Evolutionary conservation across 2,113 vertebrate genomes (phyloP).

Genomic region (Psilopogon haemacephalus): DNA sequence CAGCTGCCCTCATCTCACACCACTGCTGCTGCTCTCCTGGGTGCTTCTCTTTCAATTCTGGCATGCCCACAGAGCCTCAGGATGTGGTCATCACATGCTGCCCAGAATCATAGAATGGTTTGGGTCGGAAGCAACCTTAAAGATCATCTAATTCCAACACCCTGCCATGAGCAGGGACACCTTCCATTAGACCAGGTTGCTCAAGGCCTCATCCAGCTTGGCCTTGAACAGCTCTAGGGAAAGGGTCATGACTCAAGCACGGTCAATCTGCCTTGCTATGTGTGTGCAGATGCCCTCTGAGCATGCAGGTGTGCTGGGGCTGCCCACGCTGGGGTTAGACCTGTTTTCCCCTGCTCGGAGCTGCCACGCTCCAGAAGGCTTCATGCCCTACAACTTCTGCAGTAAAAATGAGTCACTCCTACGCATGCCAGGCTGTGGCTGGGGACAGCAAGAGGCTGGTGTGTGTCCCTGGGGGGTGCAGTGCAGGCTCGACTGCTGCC

Average conservation of each 20-base stretch:
- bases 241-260: no score
- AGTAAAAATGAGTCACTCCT: conserved; percentile 40
- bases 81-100: accelerated
- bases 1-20: not conserved
- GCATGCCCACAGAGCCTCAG: not conserved
- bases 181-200: no score
- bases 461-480: conserved; percentile 17
- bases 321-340: not conserved
- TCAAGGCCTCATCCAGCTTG: no score
- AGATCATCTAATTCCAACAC: no score
- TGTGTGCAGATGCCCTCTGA: not conserved
- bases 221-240: no score
- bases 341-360: not conserved
- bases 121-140: no score
- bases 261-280: accelerated
- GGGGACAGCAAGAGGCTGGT: not conserved
- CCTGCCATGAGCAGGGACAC: no score
- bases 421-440: not conserved
- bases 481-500: conserved; percentile 29
- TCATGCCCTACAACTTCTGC: not conserved
- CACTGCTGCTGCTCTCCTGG: accelerated
- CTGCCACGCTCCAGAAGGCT: not conserved
- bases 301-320: accelerated
- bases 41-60: not conserved
- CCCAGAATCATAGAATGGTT: not conserved